A percentile compares a stretch with the other conserved stretches of the same genome.
Conservation (phyloP, 2,797 vertebrate genomes). For the Gallinago nigripennis region DNA sequence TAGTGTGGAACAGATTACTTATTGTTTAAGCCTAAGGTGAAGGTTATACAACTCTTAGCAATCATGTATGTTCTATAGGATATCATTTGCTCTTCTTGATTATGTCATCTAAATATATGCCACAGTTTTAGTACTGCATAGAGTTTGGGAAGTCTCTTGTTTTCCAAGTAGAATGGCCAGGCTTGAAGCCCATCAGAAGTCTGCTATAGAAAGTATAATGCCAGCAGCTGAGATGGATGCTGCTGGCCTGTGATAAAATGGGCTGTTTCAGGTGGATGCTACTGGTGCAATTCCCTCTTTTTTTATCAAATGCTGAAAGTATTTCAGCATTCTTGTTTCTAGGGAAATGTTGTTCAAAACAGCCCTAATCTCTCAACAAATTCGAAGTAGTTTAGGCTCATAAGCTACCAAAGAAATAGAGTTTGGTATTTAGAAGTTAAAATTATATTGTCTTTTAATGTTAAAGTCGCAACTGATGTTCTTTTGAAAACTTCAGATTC, state of each 20-base stretch:
- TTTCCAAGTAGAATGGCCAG: slow-evolving; percentile 4
- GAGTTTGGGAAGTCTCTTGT: neutral
- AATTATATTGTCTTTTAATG: neutral
- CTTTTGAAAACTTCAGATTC: slow-evolving; percentile 7
- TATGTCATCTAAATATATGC: neutral
- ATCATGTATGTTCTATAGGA: neutral
- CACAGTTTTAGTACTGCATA: neutral
- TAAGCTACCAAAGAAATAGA: neutral
- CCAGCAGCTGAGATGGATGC: neutral
- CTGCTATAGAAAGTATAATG: slow-evolving; percentile 16
- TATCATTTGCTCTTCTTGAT: neutral
- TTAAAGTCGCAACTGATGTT: neutral
- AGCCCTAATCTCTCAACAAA: neutral
- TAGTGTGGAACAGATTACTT: slow-evolving; percentile 38
- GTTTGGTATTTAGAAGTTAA: neutral
- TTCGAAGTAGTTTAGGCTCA: neutral
- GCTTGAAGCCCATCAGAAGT: slow-evolving; percentile 7
- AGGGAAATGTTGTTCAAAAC: neutral
- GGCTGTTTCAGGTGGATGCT: neutral
- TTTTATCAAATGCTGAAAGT: neutral
- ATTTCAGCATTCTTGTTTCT: neutral
- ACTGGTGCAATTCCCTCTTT: neutral
- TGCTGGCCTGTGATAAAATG: neutral
- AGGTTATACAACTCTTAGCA: slow-evolving; percentile 18
- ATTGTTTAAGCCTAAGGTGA: slow-evolving; percentile 45